phyloP scores from a whole-genome alignment of 2,797 vertebrate genomes.

The Sebastes flavidus region DNA sequence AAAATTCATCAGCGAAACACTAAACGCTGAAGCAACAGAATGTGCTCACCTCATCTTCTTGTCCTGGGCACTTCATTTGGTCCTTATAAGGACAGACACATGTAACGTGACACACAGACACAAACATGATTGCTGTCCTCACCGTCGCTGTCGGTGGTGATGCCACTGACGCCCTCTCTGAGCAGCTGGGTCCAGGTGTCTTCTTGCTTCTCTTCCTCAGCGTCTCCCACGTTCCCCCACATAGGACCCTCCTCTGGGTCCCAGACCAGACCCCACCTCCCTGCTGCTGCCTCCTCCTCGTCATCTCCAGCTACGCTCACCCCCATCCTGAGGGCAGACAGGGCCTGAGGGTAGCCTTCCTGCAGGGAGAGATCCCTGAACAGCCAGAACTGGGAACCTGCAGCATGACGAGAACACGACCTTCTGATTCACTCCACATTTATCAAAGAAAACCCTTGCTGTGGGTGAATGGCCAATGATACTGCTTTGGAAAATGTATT shows the following conservation, averaged over 20 bases:
- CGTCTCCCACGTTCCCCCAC: slow-evolving; percentile 51
- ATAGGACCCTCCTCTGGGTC: slow-evolving; percentile 69
- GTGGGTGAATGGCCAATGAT: background rate
- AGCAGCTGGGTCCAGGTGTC: slow-evolving; percentile 73
- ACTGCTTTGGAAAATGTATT: background rate
- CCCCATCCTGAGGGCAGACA: slow-evolving; percentile 50
- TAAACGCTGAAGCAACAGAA: background rate
- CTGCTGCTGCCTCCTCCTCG: slow-evolving; percentile 1
- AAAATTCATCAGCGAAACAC: background rate
- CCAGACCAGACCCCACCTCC: slow-evolving; percentile 70
- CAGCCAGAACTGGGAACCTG: slow-evolving; percentile 82
- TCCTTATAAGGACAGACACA: background rate
- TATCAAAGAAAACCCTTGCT: background rate
- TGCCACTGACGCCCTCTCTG: slow-evolving; percentile 73
- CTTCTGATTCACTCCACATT: background rate
- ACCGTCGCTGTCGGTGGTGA: slow-evolving; percentile 71
- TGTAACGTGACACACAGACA: background rate
- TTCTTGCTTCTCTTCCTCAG: slow-evolving; percentile 18
- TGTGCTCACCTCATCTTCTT: background rate
- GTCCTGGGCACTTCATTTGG: background rate
- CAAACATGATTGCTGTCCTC: slow-evolving; percentile 13
- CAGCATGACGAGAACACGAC: background rate
- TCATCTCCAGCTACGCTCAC: background rate
- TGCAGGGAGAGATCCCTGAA: slow-evolving; percentile 82
- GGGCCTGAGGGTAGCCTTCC: slow-evolving; percentile 78